Evolutionary conservation across 2,113 vertebrate genomes (phyloP).

Genomic region (Gobiocypris rarus): DNA sequence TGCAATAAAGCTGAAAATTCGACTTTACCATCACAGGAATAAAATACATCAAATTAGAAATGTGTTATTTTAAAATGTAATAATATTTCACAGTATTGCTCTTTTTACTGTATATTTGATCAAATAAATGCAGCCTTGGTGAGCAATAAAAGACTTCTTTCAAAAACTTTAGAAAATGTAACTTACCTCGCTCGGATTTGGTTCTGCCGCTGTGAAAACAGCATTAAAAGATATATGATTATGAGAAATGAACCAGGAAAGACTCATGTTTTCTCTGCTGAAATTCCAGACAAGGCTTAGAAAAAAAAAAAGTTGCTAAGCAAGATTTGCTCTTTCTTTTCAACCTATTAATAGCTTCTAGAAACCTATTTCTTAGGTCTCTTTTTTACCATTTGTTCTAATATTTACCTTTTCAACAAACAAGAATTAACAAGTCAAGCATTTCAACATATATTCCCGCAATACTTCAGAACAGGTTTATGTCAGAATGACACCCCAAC

Average conservation of each 20-base stretch:
- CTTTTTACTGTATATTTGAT: not conserved
- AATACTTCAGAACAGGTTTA: not conserved
- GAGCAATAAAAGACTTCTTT: not conserved
- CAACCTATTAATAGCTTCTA: not conserved
- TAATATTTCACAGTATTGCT: not conserved
- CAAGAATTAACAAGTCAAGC: not conserved
- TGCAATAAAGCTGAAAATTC: not conserved
- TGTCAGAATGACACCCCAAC: not conserved
- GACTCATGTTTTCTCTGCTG: not conserved
- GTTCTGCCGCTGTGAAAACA: conserved; percentile 26
- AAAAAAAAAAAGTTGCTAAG: not conserved
- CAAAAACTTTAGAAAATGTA: not conserved
- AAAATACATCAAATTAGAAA: no score
- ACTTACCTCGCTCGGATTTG: conserved; percentile 36
- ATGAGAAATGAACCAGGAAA: not conserved
- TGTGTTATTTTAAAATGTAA: no score
- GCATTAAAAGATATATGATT: not conserved
- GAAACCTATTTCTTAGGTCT: not conserved
- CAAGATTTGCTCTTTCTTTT: conserved; percentile 9
- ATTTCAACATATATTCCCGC: not conserved
- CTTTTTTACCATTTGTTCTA: not conserved
- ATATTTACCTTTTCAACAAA: not conserved
- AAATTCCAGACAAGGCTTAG: not conserved
- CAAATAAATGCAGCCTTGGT: not conserved
- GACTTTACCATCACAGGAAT: no score